These are phyloP conservation scores for Eutolmus rufibarbis DNA, from an alignment of 2,888 invertebrate genomes.

Conservation along the genomic window DNA sequence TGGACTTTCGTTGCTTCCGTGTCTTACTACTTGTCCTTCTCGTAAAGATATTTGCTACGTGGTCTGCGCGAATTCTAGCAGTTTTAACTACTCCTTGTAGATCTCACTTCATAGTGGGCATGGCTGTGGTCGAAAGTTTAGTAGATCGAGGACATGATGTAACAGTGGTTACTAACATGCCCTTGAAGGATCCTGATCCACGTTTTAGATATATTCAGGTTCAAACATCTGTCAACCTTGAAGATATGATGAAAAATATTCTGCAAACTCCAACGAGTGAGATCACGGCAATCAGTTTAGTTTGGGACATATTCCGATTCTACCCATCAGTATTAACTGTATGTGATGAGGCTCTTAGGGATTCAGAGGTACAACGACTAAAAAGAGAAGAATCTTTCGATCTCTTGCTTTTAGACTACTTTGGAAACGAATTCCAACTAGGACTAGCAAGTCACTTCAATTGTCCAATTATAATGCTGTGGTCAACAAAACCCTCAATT, in stretches of 20 bases:
- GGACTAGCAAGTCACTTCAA: slow-evolving; percentile 58
- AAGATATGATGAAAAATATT: neutral
- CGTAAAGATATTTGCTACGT: neutral
- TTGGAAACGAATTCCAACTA: slow-evolving; percentile 56
- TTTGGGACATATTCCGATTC: neutral
- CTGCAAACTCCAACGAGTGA: neutral
- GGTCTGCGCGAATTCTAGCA: neutral
- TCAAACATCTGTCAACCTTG: neutral
- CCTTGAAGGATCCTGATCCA: slow-evolving; percentile 47
- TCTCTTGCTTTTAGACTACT: slow-evolving; percentile 55
- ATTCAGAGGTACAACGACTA: slow-evolving; percentile 50
- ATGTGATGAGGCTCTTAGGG: slow-evolving; percentile 43
- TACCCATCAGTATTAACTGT: neutral
- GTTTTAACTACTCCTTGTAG: neutral
- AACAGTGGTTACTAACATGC: slow-evolving; percentile 54
- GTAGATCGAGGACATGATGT: slow-evolving; percentile 59
- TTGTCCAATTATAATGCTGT: slow-evolving; percentile 54
- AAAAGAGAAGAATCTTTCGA: slow-evolving; percentile 53
- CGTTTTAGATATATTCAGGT: neutral
- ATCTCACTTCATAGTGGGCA: slow-evolving; percentile 60
- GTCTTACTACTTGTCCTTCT: neutral
- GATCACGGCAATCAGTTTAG: neutral
- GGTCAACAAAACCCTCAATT: slow-evolving; percentile 52
- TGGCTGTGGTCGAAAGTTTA: slow-evolving; percentile 55
- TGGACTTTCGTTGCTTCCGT: neutral